Evolutionary conservation across 2,888 invertebrate species (phyloP), one percentile per base, ranked within the genome.

Genomic region (Habrosyne pyritoides): DNA sequence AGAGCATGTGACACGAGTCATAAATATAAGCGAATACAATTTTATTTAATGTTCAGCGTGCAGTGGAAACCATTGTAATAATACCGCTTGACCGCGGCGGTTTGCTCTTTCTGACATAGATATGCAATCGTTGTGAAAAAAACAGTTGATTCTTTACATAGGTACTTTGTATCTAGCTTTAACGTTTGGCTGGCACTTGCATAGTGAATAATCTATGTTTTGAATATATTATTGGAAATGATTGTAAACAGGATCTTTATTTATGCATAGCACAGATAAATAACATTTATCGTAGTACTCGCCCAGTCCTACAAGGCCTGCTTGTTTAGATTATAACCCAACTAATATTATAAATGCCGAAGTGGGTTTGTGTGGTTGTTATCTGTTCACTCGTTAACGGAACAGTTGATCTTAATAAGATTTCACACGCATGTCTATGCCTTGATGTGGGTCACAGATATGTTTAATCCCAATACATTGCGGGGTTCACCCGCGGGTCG

Each of bases 81-180:
- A 57, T 59, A 60, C 52, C 56, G 56, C 53, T 57, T 66, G 71
- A 66, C 67, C 61, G 60, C 55, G 56, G 59, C 55, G 48, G 53
- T n/a, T 18, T 14, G 57, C 58, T 71, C 66, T 66, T 65, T 61
- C 59, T 65, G 70, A 64, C 72, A 70, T 53, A 72, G 59, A 66
- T 72, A 63, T 55, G 54, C 53, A 59, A 47, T 53, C 54, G 53
- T 46, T 52, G 47, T 28, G 53, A 53, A 49, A 46, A 42, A 42
- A 42, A 42, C n/a, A 18, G 18, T 18, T 14, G 8, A 18, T 14
- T 14, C 4, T 36, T 18, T 18, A 42, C 36, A 14, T 30, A n/a
- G n/a, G n/a, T n/a, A 30, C 30, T n/a, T 18, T 42, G 14, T 18
- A 42, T 7, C n/a, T 18, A n/a, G 18, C 42, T 6, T 18, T 14